These are phyloP conservation scores for Sphaeramia orbicularis DNA, from an alignment of 2,797 vertebrate species.

Conservation along the genomic window DNA sequence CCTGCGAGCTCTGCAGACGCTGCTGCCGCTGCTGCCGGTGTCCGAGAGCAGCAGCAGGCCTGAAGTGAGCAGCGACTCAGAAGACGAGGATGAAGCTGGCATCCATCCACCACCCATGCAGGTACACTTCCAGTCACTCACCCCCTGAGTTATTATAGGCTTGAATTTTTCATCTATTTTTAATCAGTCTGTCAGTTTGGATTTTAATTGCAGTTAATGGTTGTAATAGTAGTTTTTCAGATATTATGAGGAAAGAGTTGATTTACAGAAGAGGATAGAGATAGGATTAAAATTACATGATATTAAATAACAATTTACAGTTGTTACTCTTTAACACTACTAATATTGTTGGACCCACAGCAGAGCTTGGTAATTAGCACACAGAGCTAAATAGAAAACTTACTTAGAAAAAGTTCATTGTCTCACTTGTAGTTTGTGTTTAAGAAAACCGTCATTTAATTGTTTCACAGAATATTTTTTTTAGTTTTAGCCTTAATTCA, in stretches of 20 bases:
- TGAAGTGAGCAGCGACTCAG: slow-evolving; percentile 92
- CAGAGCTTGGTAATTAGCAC: too few species aligned
- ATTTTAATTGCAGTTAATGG: too few species aligned
- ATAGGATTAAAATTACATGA: too few species aligned
- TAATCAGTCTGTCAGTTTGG: neutral
- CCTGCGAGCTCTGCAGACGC: slow-evolving; percentile 90
- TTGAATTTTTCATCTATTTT: neutral
- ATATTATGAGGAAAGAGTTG: too few species aligned
- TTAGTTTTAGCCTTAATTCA: neutral
- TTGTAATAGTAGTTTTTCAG: too few species aligned
- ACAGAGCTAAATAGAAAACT: too few species aligned
- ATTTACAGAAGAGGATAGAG: too few species aligned
- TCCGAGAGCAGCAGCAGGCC: slow-evolving; percentile 85
- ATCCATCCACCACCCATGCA: slow-evolving; percentile 79
- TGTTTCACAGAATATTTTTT: neutral
- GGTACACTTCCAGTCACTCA: slow-evolving; percentile 70
- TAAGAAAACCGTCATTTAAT: neutral
- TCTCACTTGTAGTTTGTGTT: too few species aligned
- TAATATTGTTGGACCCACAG: too few species aligned
- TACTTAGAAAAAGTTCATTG: too few species aligned
- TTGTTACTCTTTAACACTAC: too few species aligned
- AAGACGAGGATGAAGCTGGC: slow-evolving; percentile 90
- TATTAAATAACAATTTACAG: too few species aligned
- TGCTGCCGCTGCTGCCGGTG: slow-evolving; percentile 91
- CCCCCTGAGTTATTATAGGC: neutral